Evolutionary conservation across 2,888 invertebrate species (phyloP).

Genomic region (Cheiracanthium punctorium): DNA sequence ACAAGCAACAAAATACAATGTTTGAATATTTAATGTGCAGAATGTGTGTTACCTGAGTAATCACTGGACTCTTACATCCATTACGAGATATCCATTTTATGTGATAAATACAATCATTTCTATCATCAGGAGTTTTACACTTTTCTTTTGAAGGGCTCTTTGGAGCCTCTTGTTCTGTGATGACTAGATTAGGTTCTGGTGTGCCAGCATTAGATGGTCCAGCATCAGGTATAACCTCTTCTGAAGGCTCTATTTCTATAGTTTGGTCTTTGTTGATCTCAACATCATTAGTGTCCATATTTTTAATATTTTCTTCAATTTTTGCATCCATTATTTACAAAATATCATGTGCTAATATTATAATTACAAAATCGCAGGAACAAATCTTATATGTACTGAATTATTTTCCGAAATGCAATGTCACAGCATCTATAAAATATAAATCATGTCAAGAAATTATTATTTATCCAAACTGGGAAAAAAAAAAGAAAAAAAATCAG

Average conservation of each 20-base stretch:
- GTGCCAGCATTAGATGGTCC: neutral
- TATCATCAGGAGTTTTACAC: conserved; percentile 24
- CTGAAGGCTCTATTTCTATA: neutral
- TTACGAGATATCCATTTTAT: conserved; percentile 78
- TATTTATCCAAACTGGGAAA: too few relatives aligned
- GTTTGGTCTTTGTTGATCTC: neutral
- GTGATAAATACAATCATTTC: conserved; percentile 75
- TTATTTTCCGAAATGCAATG: too few relatives aligned
- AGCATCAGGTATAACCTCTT: neutral
- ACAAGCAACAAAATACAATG: too few relatives aligned
- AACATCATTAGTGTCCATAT: neutral
- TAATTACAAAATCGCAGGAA: too few relatives aligned
- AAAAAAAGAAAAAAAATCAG: too few relatives aligned
- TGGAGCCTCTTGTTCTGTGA: neutral
- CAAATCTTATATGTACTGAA: too few relatives aligned
- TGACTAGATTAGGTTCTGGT: neutral
- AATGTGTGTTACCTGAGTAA: conserved; percentile 75
- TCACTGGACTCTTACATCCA: conserved; percentile 76
- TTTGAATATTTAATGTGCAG: too few relatives aligned
- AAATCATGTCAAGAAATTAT: too few relatives aligned
- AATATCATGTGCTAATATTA: neutral
- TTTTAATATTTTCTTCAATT: neutral
- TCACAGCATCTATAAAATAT: too few relatives aligned
- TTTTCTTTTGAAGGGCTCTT: conserved; percentile 45
- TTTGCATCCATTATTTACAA: neutral